Evolutionary conservation across 1,140 invertebrate species (phyloP).

Genomic region (Lepidurus packardi): DNA sequence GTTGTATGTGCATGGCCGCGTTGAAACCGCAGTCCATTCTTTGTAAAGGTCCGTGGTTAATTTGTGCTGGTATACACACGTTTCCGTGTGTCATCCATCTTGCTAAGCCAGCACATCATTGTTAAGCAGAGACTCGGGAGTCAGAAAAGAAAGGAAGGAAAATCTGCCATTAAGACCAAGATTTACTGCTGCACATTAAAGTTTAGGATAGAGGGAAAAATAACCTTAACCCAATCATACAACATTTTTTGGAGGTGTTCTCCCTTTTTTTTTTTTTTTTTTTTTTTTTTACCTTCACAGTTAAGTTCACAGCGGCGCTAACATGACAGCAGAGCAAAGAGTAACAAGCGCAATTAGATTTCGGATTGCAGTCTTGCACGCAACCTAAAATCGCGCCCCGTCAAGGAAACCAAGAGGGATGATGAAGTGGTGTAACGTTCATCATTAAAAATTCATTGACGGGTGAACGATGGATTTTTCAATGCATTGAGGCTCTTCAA

Average conservation of each 20-base stretch:
- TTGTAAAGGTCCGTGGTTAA: not conserved
- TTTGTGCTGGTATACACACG: not conserved
- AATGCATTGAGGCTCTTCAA: too few relatives aligned
- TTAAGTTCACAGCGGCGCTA: not conserved
- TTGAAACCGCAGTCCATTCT: not conserved
- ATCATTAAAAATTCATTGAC: too few relatives aligned
- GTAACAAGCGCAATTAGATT: not conserved
- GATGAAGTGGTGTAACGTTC: not conserved
- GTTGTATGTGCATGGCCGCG: not conserved
- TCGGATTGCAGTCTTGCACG: not conserved
- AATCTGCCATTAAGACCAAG: not conserved
- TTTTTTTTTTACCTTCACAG: not conserved
- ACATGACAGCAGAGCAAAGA: not conserved
- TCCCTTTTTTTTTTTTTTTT: too few relatives aligned
- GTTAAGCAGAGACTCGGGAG: constrained; percentile 5
- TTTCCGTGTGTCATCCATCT: constrained; percentile 21
- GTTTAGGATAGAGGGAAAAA: not conserved
- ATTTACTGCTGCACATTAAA: not conserved
- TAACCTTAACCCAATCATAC: not conserved
- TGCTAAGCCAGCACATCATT: constrained; percentile 1
- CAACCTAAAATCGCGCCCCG: not conserved
- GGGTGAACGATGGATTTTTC: too few relatives aligned
- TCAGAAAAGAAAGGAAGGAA: not conserved
- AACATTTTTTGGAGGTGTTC: not conserved
- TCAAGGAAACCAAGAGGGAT: not conserved